phyloP scores from a whole-genome alignment of 2,888 invertebrate genomes.

The Empis stercorea region DNA sequence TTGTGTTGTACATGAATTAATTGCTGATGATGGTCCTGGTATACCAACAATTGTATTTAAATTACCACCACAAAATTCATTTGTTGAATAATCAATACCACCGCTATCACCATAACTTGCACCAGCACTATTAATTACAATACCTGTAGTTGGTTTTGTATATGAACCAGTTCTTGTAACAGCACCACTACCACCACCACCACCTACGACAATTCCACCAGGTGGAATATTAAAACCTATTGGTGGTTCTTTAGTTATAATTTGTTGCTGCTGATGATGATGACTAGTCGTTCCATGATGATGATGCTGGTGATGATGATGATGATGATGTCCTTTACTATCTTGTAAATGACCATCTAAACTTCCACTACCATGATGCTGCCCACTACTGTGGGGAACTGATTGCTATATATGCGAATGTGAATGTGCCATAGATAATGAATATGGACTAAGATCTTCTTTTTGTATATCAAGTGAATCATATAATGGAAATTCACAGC shows the following conservation, averaged over 20 bases:
- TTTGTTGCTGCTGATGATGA: constrained; percentile 7
- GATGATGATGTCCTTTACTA: constrained; percentile 20
- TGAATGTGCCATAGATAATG: constrained; percentile 33
- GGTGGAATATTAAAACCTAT: not conserved
- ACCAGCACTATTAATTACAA: no score
- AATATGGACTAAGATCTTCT: constrained; percentile 30
- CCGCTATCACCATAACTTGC: no score
- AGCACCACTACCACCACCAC: not conserved
- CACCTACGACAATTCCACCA: constrained; percentile 6
- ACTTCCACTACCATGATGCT: constrained; percentile 17
- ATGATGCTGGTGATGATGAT: constrained; percentile 9
- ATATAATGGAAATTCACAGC: constrained; percentile 83
- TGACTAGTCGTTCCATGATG: constrained; percentile 12
- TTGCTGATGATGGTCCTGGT: not conserved
- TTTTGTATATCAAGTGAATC: constrained; percentile 49
- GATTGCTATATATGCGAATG: constrained; percentile 38
- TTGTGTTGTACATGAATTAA: not conserved
- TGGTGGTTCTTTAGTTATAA: constrained; percentile 3
- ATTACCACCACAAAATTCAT: not conserved
- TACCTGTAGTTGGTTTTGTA: not conserved
- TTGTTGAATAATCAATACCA: not conserved
- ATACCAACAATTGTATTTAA: not conserved
- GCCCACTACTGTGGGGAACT: constrained; percentile 31
- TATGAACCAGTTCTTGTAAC: constrained; percentile 4
- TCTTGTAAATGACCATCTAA: constrained; percentile 14